phyloP scores from a whole-genome alignment of 1,140 invertebrate species.

The Triops cancriformis region DNA sequence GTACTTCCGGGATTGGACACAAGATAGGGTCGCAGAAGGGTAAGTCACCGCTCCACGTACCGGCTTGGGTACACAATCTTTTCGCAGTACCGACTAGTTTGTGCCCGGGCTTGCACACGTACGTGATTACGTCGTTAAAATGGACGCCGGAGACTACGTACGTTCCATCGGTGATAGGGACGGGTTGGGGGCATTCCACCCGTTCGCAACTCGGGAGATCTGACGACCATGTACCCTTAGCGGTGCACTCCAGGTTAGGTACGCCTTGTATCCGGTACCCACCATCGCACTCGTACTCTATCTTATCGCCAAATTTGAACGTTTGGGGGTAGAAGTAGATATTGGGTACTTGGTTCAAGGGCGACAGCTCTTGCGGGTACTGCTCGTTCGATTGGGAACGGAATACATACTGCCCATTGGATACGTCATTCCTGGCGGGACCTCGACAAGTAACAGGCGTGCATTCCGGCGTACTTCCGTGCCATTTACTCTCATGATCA shows the following conservation, averaged over 20 bases:
- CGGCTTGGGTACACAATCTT: conserved; percentile 32
- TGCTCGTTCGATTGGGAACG: neutral
- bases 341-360: neutral
- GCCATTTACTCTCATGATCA: conserved; percentile 21
- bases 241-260: conserved; percentile 33
- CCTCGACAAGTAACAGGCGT: conserved; percentile 29
- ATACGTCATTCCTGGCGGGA: neutral
- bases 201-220: conserved; percentile 34
- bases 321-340: conserved; percentile 19
- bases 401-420: neutral
- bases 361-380: neutral
- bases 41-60: conserved; percentile 37
- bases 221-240: conserved; percentile 36
- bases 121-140: conserved; percentile 30
- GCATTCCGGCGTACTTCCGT: conserved; percentile 31
- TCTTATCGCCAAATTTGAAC: conserved; percentile 27
- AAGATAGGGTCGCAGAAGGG: conserved; percentile 35
- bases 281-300: conserved; percentile 29
- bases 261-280: conserved; percentile 36
- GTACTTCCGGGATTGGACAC: conserved; percentile 31
- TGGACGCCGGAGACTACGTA: conserved; percentile 26
- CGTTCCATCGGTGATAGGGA: conserved; percentile 34
- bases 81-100: conserved; percentile 25
- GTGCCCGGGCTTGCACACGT: conserved; percentile 35
- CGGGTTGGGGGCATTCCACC: conserved; percentile 35